Evolutionary conservation across 2,888 invertebrate genomes (phyloP).

Genomic region (Theodoxus fluviatilis): DNA sequence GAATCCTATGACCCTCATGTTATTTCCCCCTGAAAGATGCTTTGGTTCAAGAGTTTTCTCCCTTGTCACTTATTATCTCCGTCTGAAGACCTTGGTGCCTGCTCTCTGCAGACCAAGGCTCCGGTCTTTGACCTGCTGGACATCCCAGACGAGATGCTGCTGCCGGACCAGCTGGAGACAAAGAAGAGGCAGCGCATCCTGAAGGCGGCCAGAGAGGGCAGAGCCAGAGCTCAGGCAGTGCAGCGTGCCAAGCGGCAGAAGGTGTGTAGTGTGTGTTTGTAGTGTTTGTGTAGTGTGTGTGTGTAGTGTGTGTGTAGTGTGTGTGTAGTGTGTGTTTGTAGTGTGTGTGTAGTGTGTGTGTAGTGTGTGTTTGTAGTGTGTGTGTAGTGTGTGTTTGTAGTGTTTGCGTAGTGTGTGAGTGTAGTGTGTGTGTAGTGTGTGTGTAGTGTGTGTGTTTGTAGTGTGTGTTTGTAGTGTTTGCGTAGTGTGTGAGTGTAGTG

Average conservation of each 20-base stretch:
- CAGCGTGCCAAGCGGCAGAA: constrained; percentile 54
- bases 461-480: too few species aligned
- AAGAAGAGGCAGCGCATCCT: constrained; percentile 67
- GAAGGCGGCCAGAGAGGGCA: constrained; percentile 53
- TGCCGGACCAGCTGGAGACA: constrained; percentile 63
- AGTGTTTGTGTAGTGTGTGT: neutral
- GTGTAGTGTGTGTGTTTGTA: too few species aligned
- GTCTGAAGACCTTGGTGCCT: neutral
- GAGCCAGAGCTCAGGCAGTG: constrained; percentile 47
- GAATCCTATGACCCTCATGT: too few species aligned
- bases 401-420: too few species aligned
- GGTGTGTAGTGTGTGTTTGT: constrained; percentile 33
- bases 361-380: too few species aligned
- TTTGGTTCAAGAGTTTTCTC: too few species aligned
- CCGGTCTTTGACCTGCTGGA: constrained; percentile 52
- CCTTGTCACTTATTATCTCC: too few species aligned
- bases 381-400: too few species aligned
- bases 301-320: constrained; percentile 16
- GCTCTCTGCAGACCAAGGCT: constrained; percentile 36
- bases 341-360: too few species aligned
- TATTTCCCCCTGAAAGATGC: too few species aligned
- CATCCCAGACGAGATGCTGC: constrained; percentile 58
- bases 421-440: too few species aligned
- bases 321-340: constrained; percentile 14
- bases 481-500: too few species aligned